These are phyloP conservation scores for Anguilla marmorata DNA, from an alignment of 2,797 vertebrate genomes.

Conservation along the genomic window DNA sequence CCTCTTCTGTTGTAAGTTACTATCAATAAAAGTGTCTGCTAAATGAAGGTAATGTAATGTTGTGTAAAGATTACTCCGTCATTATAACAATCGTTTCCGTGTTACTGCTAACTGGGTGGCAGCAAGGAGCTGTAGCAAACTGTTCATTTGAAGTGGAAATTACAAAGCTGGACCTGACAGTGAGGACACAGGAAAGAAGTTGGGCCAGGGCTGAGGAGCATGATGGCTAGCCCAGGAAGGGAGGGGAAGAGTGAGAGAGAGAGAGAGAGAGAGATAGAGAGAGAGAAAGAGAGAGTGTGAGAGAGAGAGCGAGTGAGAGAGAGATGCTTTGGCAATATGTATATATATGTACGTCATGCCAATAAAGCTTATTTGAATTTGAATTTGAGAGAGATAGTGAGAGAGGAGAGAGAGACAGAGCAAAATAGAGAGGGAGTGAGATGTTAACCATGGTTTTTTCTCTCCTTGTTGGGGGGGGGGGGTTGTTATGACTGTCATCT, in stretches of 20 bases:
- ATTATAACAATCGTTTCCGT: neutral
- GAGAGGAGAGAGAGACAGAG: neutral
- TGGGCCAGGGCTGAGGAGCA: too few species aligned
- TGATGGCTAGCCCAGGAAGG: neutral
- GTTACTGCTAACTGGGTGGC: conserved; percentile 17
- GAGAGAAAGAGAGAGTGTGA: neutral
- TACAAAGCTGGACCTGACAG: neutral
- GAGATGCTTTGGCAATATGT: too few species aligned
- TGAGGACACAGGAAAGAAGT: too few species aligned
- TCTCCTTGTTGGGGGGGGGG: neutral
- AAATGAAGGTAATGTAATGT: too few species aligned
- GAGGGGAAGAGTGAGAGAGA: neutral
- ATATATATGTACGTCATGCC: too few species aligned
- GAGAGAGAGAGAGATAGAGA: neutral
- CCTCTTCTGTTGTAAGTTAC: too few species aligned
- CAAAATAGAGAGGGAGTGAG: conserved; percentile 4
- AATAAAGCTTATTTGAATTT: too few species aligned
- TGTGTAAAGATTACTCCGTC: too few species aligned
- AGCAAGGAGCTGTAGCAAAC: neutral
- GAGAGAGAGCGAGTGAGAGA: too few species aligned
- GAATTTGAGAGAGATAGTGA: neutral
- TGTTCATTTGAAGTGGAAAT: conserved; percentile 15
- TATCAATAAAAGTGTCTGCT: too few species aligned
- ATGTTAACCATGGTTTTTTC: neutral
- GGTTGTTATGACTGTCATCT: too few species aligned